Percentiles rank a stretch among this genome's conserved stretches.
Conservation (phyloP, 2,888 invertebrate genomes). For the Acrocyrtus sp. region DNA sequence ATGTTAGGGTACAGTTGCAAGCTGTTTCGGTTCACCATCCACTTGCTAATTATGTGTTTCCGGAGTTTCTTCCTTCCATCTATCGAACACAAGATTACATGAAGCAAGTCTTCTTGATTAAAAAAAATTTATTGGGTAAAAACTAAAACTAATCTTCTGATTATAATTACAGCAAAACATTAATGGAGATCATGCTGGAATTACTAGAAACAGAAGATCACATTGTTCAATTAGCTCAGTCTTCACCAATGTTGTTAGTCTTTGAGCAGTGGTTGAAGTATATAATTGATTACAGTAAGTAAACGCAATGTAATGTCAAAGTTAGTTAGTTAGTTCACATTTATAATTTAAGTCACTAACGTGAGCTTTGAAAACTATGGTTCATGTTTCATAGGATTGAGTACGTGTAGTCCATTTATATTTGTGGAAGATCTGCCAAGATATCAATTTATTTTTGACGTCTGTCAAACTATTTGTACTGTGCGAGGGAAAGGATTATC, state of each 20-base stretch:
- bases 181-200: not conserved
- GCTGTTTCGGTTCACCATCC: not conserved
- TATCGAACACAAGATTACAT: too few species aligned
- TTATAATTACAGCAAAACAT: not conserved
- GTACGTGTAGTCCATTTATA: too few species aligned
- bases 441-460: slow-evolving; percentile 15
- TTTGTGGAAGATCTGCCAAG: too few species aligned
- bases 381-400: too few species aligned
- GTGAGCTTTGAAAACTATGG: too few species aligned
- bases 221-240: not conserved
- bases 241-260: not conserved
- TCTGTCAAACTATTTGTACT: too few species aligned
- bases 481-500: too few species aligned
- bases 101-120: too few species aligned
- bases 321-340: too few species aligned
- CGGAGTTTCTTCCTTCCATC: slow-evolving; percentile 16
- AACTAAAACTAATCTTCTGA: not conserved
- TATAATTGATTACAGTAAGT: slow-evolving; percentile 1
- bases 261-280: slow-evolving; percentile 11
- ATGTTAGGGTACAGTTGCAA: not conserved
- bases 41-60: slow-evolving; percentile 8
- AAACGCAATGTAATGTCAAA: too few species aligned
- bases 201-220: not conserved
- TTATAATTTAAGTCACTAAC: too few species aligned
- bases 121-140: too few species aligned